Evolutionary conservation across 1,140 invertebrate species (phyloP).

Genomic region (Hesperophylax magnus): DNA sequence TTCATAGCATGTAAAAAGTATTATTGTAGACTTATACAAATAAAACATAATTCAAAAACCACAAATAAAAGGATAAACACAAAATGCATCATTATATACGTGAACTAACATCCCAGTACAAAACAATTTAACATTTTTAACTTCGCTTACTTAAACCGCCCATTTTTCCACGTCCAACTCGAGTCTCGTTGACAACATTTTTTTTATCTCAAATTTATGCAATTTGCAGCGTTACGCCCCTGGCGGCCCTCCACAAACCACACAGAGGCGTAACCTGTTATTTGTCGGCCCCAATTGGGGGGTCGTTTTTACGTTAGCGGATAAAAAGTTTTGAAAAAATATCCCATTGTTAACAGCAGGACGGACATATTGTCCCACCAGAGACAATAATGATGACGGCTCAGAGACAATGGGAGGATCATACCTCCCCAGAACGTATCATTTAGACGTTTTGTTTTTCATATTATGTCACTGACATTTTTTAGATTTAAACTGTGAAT

Average conservation of each 20-base stretch:
- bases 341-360: background rate
- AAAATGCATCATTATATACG: no score
- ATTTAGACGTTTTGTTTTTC: slow-evolving; percentile 1
- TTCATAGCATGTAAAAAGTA: no score
- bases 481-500: background rate
- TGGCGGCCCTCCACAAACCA: background rate
- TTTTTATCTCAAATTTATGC: no score
- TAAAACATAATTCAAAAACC: no score
- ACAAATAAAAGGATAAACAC: no score
- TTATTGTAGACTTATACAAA: no score
- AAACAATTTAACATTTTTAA: no score
- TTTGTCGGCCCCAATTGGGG: background rate
- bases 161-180: no score
- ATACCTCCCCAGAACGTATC: background rate
- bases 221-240: background rate
- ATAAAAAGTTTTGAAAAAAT: slow-evolving; percentile 3
- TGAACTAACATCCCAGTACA: no score
- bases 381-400: background rate
- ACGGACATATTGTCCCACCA: background rate
- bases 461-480: background rate
- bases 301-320: background rate
- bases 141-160: no score
- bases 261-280: background rate
- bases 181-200: no score
- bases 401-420: slow-evolving; percentile 4